Evolutionary conservation across 2,888 invertebrate genomes (phyloP), one percentile per base, ranked within the genome.

Genomic region (Teleiodes luculella): DNA sequence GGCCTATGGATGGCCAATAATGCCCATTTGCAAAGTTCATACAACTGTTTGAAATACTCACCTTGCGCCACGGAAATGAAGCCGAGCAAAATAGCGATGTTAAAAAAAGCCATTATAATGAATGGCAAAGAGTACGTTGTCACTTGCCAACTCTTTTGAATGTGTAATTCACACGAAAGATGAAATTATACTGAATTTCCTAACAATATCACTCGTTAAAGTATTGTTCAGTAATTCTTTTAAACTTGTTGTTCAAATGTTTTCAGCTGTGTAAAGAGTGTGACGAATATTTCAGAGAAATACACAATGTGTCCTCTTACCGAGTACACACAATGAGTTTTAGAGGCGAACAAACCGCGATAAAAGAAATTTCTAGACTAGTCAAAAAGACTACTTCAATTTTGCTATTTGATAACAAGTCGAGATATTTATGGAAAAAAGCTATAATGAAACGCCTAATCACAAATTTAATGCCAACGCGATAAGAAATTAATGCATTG

Each of bases 261-360:
- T 52, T 58, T 53, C 71, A 74, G 74, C 81, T 87, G 86, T 74
- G 58, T 62, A 84, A 84, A 86, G 64, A 83, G 54, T 73, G 71
- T 67, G 68, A 69, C 82, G 65, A 82, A 80, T 78, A 62, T 13
- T 46, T 31, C 46, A n/a, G 16, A 31, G 31, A 46, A 46, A 3
- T 35, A 35, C 10, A 48, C 35, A 48, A 33, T 11, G 8, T 10
- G 6, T 20, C 43, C 13, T 20, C 2, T n/a, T 31, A 18, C n/a
- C 18, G 10, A 11, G 11, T n/a, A 3, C 20, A 20, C 33, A 51
- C 28, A 45, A 7, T 51, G 41, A 49, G 24, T 35, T 35, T 31
- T 13, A 10, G 2, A 28, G 10, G 5, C 1, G 46, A 31, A 31
- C 14, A n/a, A 8, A 13, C 20, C 20, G 1, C 20, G 14, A 46